Conservation (phyloP, 1,140 invertebrate genomes). For the Cotesia typhae region DNA sequence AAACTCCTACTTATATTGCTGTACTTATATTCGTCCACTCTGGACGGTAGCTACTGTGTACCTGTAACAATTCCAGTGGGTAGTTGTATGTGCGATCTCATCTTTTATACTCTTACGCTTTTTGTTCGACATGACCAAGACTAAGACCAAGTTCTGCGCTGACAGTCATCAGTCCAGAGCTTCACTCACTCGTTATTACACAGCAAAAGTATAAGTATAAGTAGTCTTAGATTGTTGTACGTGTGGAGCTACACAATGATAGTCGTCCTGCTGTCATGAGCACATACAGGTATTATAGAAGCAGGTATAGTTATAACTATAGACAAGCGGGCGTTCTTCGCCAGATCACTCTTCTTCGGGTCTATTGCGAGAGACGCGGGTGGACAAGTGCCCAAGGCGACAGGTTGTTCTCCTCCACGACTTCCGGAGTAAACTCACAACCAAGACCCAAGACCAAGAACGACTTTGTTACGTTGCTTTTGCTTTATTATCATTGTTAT, state of each 20-base stretch:
- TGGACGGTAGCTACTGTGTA: not conserved
- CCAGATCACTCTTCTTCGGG: not conserved
- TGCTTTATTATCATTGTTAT: too few relatives aligned
- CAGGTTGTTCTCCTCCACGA: constrained; percentile 28
- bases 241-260: too few relatives aligned
- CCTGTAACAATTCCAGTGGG: not conserved
- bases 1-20: not conserved
- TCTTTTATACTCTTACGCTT: too few relatives aligned
- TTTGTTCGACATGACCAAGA: too few relatives aligned
- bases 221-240: too few relatives aligned
- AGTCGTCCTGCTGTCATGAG: too few relatives aligned
- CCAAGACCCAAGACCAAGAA: not conserved
- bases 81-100: constrained; percentile 18
- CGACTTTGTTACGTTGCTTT: constrained; percentile 5
- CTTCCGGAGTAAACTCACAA: constrained; percentile 16
- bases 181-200: too few relatives aligned
- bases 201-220: too few relatives aligned
- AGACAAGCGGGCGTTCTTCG: not conserved
- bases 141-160: too few relatives aligned
- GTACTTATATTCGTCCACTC: too few relatives aligned
- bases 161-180: too few relatives aligned
- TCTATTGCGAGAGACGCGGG: constrained; percentile 28
- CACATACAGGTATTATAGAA: not conserved
- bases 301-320: not conserved
- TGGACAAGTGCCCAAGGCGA: constrained; percentile 28